Evolutionary conservation across 35 echinoderm and acorn worm genomes (phyloP), one percentile per base, ranked within the genome.

Genomic region (Ptychodera flava): DNA sequence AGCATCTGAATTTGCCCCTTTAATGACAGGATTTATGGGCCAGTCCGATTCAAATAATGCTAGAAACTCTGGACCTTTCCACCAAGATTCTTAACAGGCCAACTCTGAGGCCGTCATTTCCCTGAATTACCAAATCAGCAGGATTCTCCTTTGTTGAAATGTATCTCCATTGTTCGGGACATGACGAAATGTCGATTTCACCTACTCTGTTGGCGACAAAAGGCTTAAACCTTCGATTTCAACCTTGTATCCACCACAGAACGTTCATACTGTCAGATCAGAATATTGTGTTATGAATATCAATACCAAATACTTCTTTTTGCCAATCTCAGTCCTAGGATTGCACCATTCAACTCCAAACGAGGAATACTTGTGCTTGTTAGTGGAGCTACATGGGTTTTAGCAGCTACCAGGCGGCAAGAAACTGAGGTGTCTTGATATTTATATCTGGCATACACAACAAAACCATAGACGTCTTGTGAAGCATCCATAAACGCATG

Each of bases 401-500:
- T 89, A 33, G 88, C 53, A 30, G 81, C 64, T 0, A 89, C 78
- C 16, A 89, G 37, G 1, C 28, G 28, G 32, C 78, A 30, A 28
- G 6, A 10, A 1, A 30, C 28, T 79, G 78, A 30, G 29, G 28
- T 30, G 28, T 31, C 29, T 79, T 77, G 75, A 28, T 79, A 6
- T 28, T 15, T 77, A 15, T 15, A 77, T n/a, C 80, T 84, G n/a
- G n/a, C n/a, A n/a, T n/a, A n/a, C n/a, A n/a, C n/a, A n/a, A n/a
- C n/a, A n/a, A n/a, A n/a, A n/a, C 38, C 88, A 88, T 88, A 88
- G 0, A 36, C 87, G 81, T 88, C 77, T 0, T 78, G 76, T 34
- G 88, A 89, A 77, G 88, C 80, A 78, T 89, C 88, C 82, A 89
- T 81, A 75, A 89, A 89, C 0, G 35, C 33, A 35, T 84, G 88